Base-by-base conservation (phyloP, 2,113 vertebrate species). In the Myanophis thanlyinensis region DNA sequence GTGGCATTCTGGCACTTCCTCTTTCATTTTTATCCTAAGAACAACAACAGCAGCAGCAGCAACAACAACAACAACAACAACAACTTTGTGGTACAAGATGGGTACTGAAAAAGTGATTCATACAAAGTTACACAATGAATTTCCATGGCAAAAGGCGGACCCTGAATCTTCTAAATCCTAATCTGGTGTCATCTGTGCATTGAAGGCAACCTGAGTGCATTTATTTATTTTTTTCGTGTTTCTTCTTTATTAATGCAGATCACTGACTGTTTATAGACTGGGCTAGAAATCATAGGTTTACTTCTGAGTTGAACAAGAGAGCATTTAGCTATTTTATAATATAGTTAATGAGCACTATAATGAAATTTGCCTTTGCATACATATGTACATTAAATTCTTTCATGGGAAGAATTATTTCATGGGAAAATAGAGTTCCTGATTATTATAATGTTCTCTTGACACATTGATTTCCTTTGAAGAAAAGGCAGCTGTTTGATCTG, bases 311-410 rank as follows among this genome's bases (percentile, higher is more conserved):
- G 73, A 40, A 80, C 35, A 44, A 80, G 18, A 88, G 2, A 47
- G 23, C 85, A 86, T 86, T 86, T 30, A 86, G 25, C 46, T 48
- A 48, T 48, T 44, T 48, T 86, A 48, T 27, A 86, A 86, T 30
- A 86, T 48, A 27, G 22, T 47, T 86, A 86, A 86, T 30, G 4
- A 47, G 85, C 85, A 62, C 54, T 89, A 56, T 44, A 96, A 95
- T 93, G 94, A 93, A 96, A 96, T 92, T 67, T 90, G 54, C 87
- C 89, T 93, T 93, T 92, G 89, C 92, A 54, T 94, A 93, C n/a
- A 84, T 85, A 92, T 94, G 96, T 95, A 95, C 96, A 91, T 95
- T 95, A 95, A 96, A 94, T 94, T 73, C 35, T 93, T 96, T 96
- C 93, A 93, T 94, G 95, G 94, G 95, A 95, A 96, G 59, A 84